Conservation (phyloP, 2,888 invertebrate species). For the Bembecia ichneumoniformis region DNA sequence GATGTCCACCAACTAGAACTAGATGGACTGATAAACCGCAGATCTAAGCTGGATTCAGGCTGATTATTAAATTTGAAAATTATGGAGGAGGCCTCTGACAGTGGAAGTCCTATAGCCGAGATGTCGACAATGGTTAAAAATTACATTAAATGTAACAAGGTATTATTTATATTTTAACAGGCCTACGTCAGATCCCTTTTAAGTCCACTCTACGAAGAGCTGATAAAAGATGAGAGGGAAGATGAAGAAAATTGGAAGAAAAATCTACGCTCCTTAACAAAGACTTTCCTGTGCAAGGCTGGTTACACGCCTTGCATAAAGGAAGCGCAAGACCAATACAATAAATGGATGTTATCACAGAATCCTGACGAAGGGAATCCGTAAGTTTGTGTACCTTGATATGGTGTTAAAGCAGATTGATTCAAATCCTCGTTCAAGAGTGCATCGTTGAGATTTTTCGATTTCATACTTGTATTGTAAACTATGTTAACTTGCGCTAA, state of each 20-base stretch:
- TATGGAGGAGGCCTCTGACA: no score
- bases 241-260: conserved; percentile 78
- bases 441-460: no score
- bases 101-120: no score
- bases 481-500: no score
- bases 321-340: conserved; percentile 80
- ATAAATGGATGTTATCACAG: conserved; percentile 81
- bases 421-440: no score
- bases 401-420: not conserved
- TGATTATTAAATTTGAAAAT: no score
- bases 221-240: conserved; percentile 57
- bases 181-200: conserved; percentile 78
- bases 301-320: conserved; percentile 84
- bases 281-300: conserved; percentile 81
- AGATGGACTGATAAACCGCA: no score
- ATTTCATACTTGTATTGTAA: no score
- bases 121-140: no score
- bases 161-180: conserved; percentile 36
- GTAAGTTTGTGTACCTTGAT: conserved; percentile 62
- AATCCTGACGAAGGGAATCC: conserved; percentile 86
- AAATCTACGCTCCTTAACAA: conserved; percentile 77
- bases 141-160: no score
- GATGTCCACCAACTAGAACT: no score
- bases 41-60: no score
- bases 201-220: conserved; percentile 80